phyloP scores from a whole-genome alignment of 2,113 vertebrate species.

The Synchiropus splendidus region DNA sequence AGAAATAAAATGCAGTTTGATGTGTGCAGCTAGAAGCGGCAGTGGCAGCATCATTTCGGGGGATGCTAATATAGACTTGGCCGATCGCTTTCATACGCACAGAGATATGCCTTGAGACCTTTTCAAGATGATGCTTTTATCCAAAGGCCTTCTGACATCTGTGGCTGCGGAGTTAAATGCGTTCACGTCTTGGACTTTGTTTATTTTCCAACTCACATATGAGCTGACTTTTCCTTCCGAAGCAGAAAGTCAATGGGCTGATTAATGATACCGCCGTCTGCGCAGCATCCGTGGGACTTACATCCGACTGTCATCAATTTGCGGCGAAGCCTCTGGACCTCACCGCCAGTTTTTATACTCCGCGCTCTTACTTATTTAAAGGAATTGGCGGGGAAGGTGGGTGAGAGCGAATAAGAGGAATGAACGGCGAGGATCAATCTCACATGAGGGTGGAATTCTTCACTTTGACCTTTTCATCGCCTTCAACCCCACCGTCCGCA shows the following conservation, averaged over 20 bases:
- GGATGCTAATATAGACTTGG: too few species aligned
- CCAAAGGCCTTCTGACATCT: too few species aligned
- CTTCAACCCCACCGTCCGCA: slow-evolving; percentile 6
- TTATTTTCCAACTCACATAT: too few species aligned
- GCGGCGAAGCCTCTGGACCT: slow-evolving; percentile 32
- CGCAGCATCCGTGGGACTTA: slow-evolving; percentile 24
- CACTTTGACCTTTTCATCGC: slow-evolving; percentile 2
- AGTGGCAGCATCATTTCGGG: too few species aligned
- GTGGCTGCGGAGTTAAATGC: too few species aligned
- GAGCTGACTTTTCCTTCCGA: too few species aligned
- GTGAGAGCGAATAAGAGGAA: slow-evolving; percentile 9
- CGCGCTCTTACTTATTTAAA: slow-evolving; percentile 29
- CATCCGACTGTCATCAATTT: slow-evolving; percentile 45
- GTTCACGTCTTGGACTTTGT: too few species aligned
- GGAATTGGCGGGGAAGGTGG: slow-evolving; percentile 3
- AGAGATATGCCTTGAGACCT: too few species aligned
- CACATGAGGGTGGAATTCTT: slow-evolving; percentile 7
- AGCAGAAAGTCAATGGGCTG: slow-evolving; percentile 55
- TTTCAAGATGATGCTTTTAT: too few species aligned
- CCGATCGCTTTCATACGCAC: too few species aligned
- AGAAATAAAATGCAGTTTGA: too few species aligned
- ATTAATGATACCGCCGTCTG: slow-evolving; percentile 56
- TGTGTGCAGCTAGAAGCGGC: too few species aligned
- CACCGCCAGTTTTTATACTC: slow-evolving; percentile 38
- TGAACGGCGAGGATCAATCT: neutral